Evolutionary conservation across 2,797 vertebrate species (phyloP).

Genomic region (Enteromius thamalakanensis): DNA sequence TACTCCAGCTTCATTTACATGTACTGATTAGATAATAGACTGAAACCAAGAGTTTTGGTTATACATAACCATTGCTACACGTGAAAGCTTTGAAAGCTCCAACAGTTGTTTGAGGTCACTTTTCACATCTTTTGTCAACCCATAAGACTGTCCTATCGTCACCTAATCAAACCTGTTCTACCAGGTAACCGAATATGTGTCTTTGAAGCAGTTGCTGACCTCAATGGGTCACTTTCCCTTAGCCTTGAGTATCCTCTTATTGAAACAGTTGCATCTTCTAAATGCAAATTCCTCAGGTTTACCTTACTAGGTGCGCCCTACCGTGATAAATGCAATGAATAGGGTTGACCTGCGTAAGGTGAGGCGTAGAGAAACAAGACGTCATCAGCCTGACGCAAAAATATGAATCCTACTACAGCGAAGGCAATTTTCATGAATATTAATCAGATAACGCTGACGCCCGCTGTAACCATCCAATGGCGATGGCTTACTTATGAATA

Average conservation of each 20-base stretch:
- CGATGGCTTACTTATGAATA: background rate
- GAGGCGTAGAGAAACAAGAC: conserved; percentile 38
- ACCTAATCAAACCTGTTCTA: conserved; percentile 38
- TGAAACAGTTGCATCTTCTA: background rate
- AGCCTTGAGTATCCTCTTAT: background rate
- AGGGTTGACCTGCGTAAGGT: conserved; percentile 45
- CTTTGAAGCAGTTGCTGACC: background rate
- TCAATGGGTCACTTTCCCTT: background rate
- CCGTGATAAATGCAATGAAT: conserved; percentile 12
- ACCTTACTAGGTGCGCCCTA: conserved; percentile 33
- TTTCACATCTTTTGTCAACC: conserved; percentile 23
- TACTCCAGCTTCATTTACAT: background rate
- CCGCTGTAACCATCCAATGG: background rate
- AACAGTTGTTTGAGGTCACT: background rate
- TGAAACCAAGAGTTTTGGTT: background rate
- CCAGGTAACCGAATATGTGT: conserved; percentile 8
- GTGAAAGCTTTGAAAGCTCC: background rate
- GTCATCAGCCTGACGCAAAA: conserved; percentile 32
- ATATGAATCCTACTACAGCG: conserved; percentile 18
- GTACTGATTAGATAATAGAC: background rate
- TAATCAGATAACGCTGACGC: background rate
- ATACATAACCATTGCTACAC: background rate
- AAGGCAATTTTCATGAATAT: conserved; percentile 8
- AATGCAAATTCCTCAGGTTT: conserved; percentile 21
- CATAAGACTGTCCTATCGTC: background rate